Conservation (phyloP, 2,113 vertebrate genomes). For the Guaruba guarouba region DNA sequence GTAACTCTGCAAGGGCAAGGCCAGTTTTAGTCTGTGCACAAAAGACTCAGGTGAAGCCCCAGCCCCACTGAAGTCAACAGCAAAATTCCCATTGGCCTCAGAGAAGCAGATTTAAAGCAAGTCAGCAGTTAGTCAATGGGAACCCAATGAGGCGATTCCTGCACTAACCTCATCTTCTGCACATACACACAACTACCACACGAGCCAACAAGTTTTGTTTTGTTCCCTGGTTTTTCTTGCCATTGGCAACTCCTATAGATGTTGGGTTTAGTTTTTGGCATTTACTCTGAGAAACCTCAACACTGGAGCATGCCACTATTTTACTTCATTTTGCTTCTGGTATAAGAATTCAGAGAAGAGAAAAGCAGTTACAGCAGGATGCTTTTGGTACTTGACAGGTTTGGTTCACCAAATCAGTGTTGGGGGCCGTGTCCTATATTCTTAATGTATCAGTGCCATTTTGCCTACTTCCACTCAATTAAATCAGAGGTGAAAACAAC, state of each 20-base stretch:
- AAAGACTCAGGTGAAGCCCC: slow-evolving; percentile 6
- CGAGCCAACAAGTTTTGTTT: background rate
- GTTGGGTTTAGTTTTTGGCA: slow-evolving; percentile 53
- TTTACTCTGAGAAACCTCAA: slow-evolving; percentile 65
- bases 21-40: slow-evolving; percentile 25
- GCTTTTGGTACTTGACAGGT: slow-evolving; percentile 15
- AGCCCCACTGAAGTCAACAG: slow-evolving; percentile 33
- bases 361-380: slow-evolving; percentile 45
- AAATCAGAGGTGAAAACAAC: background rate
- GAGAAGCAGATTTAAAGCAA: background rate
- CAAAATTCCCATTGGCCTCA: slow-evolving; percentile 20
- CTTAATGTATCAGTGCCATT: background rate
- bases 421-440: background rate
- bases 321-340: slow-evolving; percentile 33
- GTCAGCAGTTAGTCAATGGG: slow-evolving; percentile 45
- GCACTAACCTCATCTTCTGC: background rate
- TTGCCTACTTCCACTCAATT: background rate
- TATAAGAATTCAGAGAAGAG: slow-evolving; percentile 47
- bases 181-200: background rate
- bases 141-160: background rate
- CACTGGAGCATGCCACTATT: slow-evolving; percentile 7
- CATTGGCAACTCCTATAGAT: slow-evolving; percentile 25
- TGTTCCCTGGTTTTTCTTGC: slow-evolving; percentile 49
- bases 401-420: background rate
- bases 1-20: slow-evolving; percentile 35